phyloP scores from a whole-genome alignment of 2,888 invertebrate genomes.

The Hybos culiciformis region DNA sequence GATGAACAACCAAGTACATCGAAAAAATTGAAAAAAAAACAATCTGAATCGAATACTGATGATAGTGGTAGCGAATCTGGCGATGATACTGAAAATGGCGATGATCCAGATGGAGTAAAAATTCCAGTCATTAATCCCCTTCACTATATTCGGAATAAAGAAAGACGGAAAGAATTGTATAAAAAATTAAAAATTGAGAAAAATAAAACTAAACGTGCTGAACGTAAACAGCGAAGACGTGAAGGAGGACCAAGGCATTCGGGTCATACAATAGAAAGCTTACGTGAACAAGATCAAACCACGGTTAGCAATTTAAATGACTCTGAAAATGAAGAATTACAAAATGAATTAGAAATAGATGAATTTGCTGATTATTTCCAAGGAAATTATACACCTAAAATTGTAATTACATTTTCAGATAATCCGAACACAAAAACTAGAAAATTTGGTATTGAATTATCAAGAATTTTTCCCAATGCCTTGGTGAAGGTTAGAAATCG shows the following conservation, averaged over 20 bases:
- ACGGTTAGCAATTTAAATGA: slow-evolving; percentile 60
- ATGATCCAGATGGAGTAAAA: slow-evolving; percentile 18
- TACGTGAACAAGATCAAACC: slow-evolving; percentile 86
- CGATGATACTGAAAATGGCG: background rate
- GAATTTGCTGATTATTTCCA: slow-evolving; percentile 80
- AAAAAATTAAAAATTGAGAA: slow-evolving; percentile 37
- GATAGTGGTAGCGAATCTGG: background rate
- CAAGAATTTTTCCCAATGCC: slow-evolving; percentile 85
- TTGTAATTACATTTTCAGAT: slow-evolving; percentile 89
- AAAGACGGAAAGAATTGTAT: slow-evolving; percentile 28
- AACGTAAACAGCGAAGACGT: slow-evolving; percentile 42
- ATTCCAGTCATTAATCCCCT: slow-evolving; percentile 33
- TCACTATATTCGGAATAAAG: slow-evolving; percentile 31
- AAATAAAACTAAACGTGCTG: slow-evolving; percentile 45
- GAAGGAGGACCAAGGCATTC: slow-evolving; percentile 49
- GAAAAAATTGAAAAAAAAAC: too few species aligned
- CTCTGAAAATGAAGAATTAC: slow-evolving; percentile 61
- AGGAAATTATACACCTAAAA: slow-evolving; percentile 78
- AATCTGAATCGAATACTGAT: too few species aligned
- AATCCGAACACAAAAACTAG: slow-evolving; percentile 81
- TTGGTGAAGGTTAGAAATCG: slow-evolving; percentile 73
- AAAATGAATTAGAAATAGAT: slow-evolving; percentile 63
- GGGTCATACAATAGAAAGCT: slow-evolving; percentile 88
- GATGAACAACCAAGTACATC: too few species aligned
- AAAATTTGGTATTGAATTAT: slow-evolving; percentile 84